Conservation (phyloP, 2,113 vertebrate species). For the Echinops telfairi region DNA sequence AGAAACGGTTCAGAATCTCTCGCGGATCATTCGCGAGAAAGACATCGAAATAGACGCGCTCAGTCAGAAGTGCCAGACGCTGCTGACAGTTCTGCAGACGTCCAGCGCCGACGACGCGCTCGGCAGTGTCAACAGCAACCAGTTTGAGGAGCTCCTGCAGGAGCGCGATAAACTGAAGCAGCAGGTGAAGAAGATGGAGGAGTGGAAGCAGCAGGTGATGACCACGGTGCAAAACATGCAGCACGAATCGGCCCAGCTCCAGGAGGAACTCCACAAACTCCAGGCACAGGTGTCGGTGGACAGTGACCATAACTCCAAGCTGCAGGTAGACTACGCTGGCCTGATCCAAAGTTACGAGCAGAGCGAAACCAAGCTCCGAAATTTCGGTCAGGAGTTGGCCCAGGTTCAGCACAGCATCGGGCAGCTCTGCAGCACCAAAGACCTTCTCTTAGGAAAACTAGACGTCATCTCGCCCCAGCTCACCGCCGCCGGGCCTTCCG, state of each 20-base stretch:
- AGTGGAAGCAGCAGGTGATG: slow-evolving; percentile 99
- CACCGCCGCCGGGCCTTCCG: slow-evolving; percentile 44
- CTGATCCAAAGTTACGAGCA: slow-evolving; percentile 96
- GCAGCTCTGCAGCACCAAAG: slow-evolving; percentile 94
- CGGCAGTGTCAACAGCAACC: slow-evolving; percentile 95
- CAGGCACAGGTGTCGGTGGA: slow-evolving; percentile 93
- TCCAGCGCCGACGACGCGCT: slow-evolving; percentile 84
- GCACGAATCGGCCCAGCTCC: slow-evolving; percentile 97
- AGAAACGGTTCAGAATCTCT: slow-evolving; percentile 98
- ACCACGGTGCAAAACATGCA: slow-evolving; percentile 99
- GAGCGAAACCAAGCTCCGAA: slow-evolving; percentile 93
- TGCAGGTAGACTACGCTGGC: slow-evolving; percentile 94
- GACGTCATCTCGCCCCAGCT: slow-evolving; percentile 87
- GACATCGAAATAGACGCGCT: slow-evolving; percentile 98
- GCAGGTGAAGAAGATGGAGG: slow-evolving; percentile 99
- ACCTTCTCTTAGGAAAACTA: slow-evolving; percentile 94
- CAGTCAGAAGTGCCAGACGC: slow-evolving; percentile 97
- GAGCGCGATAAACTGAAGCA: slow-evolving; percentile 96
- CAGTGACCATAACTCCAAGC: slow-evolving; percentile 92
- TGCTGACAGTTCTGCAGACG: slow-evolving; percentile 94
- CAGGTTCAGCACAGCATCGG: slow-evolving; percentile 96
- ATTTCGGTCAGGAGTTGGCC: slow-evolving; percentile 93
- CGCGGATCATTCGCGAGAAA: slow-evolving; percentile 97
- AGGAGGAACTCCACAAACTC: slow-evolving; percentile 95
- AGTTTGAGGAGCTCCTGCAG: slow-evolving; percentile 97